A percentile compares a stretch with the other conserved stretches of the same genome.
phyloP scores from a whole-genome alignment of 2,113 vertebrate genomes.

The Syngnathus typhle region DNA sequence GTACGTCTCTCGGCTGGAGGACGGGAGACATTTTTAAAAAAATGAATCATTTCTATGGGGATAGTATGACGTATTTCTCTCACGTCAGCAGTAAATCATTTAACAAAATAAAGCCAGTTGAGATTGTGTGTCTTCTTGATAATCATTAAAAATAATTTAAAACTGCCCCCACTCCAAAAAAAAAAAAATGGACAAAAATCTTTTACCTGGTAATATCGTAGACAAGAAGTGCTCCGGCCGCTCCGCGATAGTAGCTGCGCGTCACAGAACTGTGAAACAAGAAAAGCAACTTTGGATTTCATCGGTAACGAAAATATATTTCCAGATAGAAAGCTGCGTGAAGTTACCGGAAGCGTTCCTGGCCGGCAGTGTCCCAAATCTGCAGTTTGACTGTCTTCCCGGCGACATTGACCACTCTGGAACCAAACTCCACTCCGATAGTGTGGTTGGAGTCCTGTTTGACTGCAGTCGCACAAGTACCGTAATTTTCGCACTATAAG shows the following conservation, averaged over 20 bases:
- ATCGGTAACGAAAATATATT: neutral
- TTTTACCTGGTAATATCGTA: constrained; percentile 89
- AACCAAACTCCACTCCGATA: constrained; percentile 91
- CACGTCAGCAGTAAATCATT: neutral
- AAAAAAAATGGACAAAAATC: neutral
- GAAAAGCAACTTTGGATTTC: neutral
- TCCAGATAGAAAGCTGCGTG: neutral
- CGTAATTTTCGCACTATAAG: too few species aligned
- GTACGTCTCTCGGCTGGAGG: constrained; percentile 81
- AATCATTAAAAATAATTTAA: too few species aligned
- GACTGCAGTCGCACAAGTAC: constrained; percentile 59
- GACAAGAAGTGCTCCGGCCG: constrained; percentile 84
- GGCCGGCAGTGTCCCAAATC: constrained; percentile 92
- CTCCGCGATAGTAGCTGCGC: constrained; percentile 89
- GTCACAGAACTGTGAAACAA: constrained; percentile 78
- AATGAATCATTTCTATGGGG: too few species aligned
- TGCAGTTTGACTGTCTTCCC: constrained; percentile 91
- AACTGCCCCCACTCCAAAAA: neutral
- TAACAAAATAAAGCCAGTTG: too few species aligned
- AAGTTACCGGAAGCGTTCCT: constrained; percentile 84
- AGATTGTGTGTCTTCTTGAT: too few species aligned
- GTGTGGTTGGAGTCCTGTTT: constrained; percentile 95
- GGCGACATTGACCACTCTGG: constrained; percentile 85
- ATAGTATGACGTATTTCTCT: neutral
- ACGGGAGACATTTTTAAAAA: neutral